Evolutionary conservation across 2,797 vertebrate genomes (phyloP), one percentile per base, ranked within the genome.

Genomic region (Acanthopagrus latus): DNA sequence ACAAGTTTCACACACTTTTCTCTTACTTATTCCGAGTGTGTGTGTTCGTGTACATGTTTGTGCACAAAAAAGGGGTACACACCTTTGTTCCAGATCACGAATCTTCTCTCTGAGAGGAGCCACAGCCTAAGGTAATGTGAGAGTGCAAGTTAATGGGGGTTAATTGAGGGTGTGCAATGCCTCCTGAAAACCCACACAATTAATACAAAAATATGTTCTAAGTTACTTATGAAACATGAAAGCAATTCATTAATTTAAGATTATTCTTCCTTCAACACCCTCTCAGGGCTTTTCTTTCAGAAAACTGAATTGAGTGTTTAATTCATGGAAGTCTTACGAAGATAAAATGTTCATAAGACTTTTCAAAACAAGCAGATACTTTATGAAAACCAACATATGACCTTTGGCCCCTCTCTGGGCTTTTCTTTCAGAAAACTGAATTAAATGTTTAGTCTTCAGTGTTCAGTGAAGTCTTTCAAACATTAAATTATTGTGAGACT

Each of bases 61-160:
- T 62, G 13, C 5, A 33, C 10, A 9, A 25, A 27, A 71, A 21
- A 58, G 1, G 18, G 7, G 85, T 68, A 83, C 92, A 4, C 95
- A 98, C 98, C 98, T 99, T 91, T 98, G 97, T 88, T 99, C 98
- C 80, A 99, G 94, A 91, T 99, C 97, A 86, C 94, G 96, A 88
- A 99, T 99, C 94, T 99, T 99, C 85, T 99, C 98, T 92, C 96
- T 96, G 65, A 99, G 95, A 76, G 98, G 98, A 77, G 96, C 97
- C 88, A 99, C 91, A 65, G 95, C 96, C 98, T 99, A 80, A 94
- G 86, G 46, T 62, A 83, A 92, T 7, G 80, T 68, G 58, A 55
- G 60, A 85, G 14, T 14, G 57, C 27, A 76, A 72, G 33, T 62
- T 14, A 67, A 21, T 33, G 14, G 33, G 17, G 2, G 46, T 33